A percentile compares a stretch with the other conserved stretches of the same genome.
Conservation (phyloP, 2,113 vertebrate genomes). For the Heliornis fulica region DNA sequence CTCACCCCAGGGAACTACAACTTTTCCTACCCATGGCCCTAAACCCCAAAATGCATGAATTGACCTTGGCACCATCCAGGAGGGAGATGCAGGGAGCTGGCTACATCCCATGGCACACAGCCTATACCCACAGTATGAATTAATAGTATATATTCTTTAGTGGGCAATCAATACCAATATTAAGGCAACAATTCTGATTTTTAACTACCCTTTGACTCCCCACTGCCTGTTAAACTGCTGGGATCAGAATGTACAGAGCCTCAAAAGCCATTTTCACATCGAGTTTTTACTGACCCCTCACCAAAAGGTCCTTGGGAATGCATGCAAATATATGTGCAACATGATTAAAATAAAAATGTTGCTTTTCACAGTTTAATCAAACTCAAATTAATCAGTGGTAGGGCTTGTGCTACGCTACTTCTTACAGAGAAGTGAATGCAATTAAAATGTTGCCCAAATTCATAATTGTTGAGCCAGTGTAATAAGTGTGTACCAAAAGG, state of each 20-base stretch:
- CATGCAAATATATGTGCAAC: not conserved
- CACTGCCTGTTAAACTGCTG: not conserved
- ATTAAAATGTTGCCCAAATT: conserved; percentile 27
- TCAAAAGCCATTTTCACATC: not conserved
- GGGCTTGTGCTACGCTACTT: not conserved
- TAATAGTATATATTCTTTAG: too few relatives aligned
- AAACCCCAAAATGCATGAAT: not conserved
- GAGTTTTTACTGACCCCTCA: not conserved
- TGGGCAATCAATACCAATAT: too few relatives aligned
- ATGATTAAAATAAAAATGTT: conserved; percentile 27
- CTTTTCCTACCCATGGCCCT: not conserved
- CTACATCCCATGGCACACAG: not conserved
- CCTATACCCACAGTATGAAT: too few relatives aligned
- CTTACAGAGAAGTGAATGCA: not conserved
- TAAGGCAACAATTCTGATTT: too few relatives aligned
- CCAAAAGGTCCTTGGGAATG: not conserved
- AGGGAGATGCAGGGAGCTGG: not conserved
- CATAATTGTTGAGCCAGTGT: conserved; percentile 10
- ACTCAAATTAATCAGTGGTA: conserved; percentile 21
- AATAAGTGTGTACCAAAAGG: not conserved
- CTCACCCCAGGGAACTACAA: not conserved
- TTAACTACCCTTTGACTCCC: not conserved
- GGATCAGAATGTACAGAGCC: not conserved
- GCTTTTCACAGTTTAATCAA: conserved; percentile 30
- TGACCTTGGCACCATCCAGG: fast-evolving